A percentile compares a stretch with the other conserved stretches of the same genome.
These are phyloP conservation scores for Halcyon leucocephala DNA, from an alignment of 2,797 vertebrate species.

Conservation along the genomic window DNA sequence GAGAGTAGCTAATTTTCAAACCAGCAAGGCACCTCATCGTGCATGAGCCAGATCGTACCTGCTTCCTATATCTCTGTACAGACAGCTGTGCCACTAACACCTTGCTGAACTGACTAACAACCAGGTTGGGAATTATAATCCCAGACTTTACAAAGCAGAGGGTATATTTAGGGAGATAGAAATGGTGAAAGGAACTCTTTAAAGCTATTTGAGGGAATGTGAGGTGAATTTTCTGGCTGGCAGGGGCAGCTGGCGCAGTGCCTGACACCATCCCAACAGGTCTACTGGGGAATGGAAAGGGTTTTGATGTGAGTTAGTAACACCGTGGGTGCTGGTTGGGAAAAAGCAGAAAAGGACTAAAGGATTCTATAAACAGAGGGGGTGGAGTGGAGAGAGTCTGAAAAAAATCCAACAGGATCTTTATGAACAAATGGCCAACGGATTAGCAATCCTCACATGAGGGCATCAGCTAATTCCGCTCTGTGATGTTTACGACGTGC, in stretches of 20 bases:
- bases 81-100: not conserved
- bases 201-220: not conserved
- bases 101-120: not conserved
- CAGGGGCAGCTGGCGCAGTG: not conserved
- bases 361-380: not conserved
- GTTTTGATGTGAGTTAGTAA: not conserved
- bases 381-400: not conserved
- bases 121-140: not conserved
- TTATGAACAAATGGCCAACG: not conserved
- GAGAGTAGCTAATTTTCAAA: not conserved
- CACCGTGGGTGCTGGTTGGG: rapidly evolving
- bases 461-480: not conserved
- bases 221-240: not conserved
- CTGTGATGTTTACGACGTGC: not conserved
- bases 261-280: not conserved
- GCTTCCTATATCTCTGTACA: not conserved
- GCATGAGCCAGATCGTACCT: not conserved
- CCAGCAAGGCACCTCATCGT: not conserved
- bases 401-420: not conserved
- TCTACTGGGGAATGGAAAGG: not conserved
- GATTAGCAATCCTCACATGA: not conserved
- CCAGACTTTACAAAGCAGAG: not conserved
- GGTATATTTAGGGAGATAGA: not conserved
- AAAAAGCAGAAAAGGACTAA: not conserved
- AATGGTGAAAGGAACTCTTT: not conserved